Conservation (phyloP, 2,113 vertebrate genomes). For the Sceloporus tristichus region DNA sequence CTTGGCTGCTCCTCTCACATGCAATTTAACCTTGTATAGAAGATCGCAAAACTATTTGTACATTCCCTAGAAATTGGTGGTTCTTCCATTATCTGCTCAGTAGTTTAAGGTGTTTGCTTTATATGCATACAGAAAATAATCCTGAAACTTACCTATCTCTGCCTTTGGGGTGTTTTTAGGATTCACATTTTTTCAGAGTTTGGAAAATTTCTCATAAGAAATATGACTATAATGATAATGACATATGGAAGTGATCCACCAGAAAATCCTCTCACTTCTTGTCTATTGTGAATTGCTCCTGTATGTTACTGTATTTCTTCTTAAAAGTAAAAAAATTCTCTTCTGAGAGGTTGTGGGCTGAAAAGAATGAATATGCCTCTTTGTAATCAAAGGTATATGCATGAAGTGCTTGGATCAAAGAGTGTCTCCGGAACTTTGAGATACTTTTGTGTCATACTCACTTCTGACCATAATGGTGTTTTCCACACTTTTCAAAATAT, state of each 20-base stretch:
- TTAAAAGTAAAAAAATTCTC: background rate
- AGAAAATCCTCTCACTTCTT: background rate
- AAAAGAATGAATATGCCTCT: background rate
- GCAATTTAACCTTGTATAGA: too few relatives aligned
- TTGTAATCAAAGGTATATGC: background rate
- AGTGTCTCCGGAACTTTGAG: background rate
- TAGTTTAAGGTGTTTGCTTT: background rate
- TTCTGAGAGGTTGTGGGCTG: too few relatives aligned
- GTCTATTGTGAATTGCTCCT: background rate
- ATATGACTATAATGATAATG: background rate
- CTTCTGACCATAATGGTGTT: background rate
- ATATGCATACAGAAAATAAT: background rate
- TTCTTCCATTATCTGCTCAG: background rate
- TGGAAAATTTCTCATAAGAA: background rate
- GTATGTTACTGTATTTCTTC: background rate
- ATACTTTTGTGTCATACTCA: background rate
- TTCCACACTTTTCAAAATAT: background rate
- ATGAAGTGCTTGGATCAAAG: background rate
- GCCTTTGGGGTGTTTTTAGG: background rate
- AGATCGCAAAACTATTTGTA: too few relatives aligned
- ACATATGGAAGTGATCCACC: background rate
- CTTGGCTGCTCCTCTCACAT: too few relatives aligned
- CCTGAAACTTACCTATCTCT: background rate
- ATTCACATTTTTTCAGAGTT: background rate
- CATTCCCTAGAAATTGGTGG: too few relatives aligned